Conservation (phyloP, 2,888 invertebrate genomes). For the Hanleya hanleyi region DNA sequence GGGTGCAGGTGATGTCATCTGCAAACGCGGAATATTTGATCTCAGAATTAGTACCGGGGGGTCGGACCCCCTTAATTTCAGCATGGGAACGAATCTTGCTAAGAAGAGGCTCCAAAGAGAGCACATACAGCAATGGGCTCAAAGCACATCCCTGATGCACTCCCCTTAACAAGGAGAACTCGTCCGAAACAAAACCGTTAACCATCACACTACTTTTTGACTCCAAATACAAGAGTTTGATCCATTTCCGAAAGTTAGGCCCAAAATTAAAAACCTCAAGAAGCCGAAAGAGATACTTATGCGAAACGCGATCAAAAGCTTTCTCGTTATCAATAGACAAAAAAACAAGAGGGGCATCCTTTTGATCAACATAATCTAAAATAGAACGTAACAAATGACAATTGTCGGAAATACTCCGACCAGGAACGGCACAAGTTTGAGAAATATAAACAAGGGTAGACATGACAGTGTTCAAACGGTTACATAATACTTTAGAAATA, state of each 20-base stretch:
- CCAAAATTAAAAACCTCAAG: constrained; percentile 39
- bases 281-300: constrained; percentile 36
- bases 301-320: constrained; percentile 44
- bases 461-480: constrained; percentile 31
- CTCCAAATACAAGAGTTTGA: constrained; percentile 11
- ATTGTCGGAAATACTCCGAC: constrained; percentile 44
- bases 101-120: neutral
- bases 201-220: neutral
- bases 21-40: no score
- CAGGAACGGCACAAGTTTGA: constrained; percentile 44
- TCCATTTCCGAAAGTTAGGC: constrained; percentile 35
- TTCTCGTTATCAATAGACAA: constrained; percentile 46
- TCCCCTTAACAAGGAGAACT: neutral
- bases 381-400: constrained; percentile 37
- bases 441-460: constrained; percentile 26
- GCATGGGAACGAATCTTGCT: neutral
- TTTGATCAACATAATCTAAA: constrained; percentile 39
- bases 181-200: neutral
- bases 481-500: constrained; percentile 38
- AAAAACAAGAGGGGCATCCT: constrained; percentile 32
- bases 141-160: constrained; percentile 5
- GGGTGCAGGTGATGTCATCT: no score
- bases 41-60: constrained; percentile 8
- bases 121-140: neutral
- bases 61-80: no score